Conservation (phyloP, 2,888 invertebrate species). For the Apodemia hepburni region DNA sequence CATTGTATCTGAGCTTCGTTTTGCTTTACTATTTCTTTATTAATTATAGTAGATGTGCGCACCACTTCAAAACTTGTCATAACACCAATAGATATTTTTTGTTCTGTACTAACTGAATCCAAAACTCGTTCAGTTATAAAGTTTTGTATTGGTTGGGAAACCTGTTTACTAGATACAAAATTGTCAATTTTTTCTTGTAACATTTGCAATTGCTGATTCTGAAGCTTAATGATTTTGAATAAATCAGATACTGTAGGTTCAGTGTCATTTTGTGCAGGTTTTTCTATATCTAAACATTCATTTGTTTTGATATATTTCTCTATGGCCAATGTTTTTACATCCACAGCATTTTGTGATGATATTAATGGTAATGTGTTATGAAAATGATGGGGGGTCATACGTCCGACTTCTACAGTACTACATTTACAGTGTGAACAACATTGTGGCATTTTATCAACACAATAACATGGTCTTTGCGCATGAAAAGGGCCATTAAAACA, state of each 20-base stretch:
- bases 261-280: slow-evolving; percentile 57
- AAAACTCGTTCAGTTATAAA: slow-evolving; percentile 51
- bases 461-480: background rate
- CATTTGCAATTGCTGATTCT: slow-evolving; percentile 83
- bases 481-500: background rate
- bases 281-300: slow-evolving; percentile 48
- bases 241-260: slow-evolving; percentile 81
- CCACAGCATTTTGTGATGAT: slow-evolving; percentile 46
- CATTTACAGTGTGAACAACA: slow-evolving; percentile 6
- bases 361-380: slow-evolving; percentile 22
- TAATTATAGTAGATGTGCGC: slow-evolving; percentile 66
- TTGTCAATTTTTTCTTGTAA: slow-evolving; percentile 83
- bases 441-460: background rate
- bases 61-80: slow-evolving; percentile 87
- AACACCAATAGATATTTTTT: slow-evolving; percentile 84
- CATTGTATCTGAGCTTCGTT: slow-evolving; percentile 65
- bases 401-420: background rate
- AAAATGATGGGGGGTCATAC: slow-evolving; percentile 32
- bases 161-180: slow-evolving; percentile 53
- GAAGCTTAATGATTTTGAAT: slow-evolving; percentile 82
- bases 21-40: slow-evolving; percentile 58
- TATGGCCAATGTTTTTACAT: slow-evolving; percentile 59
- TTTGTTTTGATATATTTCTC: slow-evolving; percentile 56
- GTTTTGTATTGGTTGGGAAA: slow-evolving; percentile 40
- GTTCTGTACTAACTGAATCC: slow-evolving; percentile 51